Evolutionary conservation across 2,113 vertebrate species (phyloP).

Genomic region (Rafetus swinhoei): DNA sequence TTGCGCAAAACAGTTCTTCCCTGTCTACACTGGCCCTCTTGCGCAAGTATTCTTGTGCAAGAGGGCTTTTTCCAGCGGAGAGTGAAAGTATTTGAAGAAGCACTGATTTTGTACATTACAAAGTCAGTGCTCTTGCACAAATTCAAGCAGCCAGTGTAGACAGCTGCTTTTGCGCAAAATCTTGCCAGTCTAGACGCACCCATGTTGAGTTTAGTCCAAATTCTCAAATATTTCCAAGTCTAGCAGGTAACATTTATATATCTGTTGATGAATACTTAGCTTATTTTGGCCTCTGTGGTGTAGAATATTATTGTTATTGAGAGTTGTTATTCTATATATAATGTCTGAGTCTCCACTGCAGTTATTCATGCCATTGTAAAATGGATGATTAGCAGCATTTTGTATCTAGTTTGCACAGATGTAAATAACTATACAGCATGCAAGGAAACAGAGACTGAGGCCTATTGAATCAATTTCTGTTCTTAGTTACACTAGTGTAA

Average conservation of each 20-base stretch:
- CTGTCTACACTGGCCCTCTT: too few species aligned
- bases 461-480: neutral
- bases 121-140: too few species aligned
- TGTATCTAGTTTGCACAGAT: neutral
- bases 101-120: too few species aligned
- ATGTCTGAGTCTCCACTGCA: neutral
- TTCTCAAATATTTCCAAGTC: neutral
- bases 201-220: neutral
- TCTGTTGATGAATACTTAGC: neutral
- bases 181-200: too few species aligned
- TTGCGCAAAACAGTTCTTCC: too few species aligned
- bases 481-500: neutral
- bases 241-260: neutral
- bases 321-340: accelerated
- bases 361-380: accelerated
- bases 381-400: accelerated
- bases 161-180: too few species aligned
- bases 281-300: neutral
- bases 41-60: too few species aligned
- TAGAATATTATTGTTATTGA: neutral
- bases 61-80: too few species aligned
- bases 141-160: too few species aligned
- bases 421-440: neutral
- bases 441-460: neutral
- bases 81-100: too few species aligned